Conservation (phyloP, 2,113 vertebrate genomes). For the Notiomystis cincta region DNA sequence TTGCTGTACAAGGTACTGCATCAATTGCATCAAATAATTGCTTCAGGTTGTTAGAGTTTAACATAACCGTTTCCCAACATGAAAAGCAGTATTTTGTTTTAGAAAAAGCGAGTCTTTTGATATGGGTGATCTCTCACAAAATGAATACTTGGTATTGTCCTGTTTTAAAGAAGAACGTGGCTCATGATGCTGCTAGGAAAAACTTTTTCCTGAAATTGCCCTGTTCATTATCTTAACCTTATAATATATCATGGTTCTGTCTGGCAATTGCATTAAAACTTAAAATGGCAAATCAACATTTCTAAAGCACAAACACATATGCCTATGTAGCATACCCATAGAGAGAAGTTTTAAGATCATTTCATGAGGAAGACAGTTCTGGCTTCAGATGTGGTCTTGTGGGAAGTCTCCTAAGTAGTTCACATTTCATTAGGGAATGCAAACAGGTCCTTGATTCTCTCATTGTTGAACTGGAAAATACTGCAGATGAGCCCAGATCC, state of each 20-base stretch:
- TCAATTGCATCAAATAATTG: background rate
- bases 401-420: background rate
- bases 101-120: background rate
- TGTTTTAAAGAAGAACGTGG: background rate
- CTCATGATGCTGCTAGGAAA: background rate
- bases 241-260: background rate
- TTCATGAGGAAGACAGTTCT: background rate
- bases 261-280: background rate
- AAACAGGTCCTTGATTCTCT: background rate
- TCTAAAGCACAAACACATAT: background rate
- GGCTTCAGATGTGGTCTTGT: background rate
- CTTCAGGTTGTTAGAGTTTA: background rate
- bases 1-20: background rate
- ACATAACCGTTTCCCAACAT: background rate
- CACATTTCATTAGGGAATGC: background rate
- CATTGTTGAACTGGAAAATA: background rate
- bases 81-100: background rate
- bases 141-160: background rate
- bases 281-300: background rate
- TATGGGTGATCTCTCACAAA: background rate
- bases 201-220: background rate
- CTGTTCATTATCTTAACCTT: background rate
- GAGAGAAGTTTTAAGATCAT: background rate
- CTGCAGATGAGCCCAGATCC: background rate
- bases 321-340: background rate